Evolutionary conservation across 2,888 invertebrate species (phyloP).

Genomic region (Epiblema foenella): DNA sequence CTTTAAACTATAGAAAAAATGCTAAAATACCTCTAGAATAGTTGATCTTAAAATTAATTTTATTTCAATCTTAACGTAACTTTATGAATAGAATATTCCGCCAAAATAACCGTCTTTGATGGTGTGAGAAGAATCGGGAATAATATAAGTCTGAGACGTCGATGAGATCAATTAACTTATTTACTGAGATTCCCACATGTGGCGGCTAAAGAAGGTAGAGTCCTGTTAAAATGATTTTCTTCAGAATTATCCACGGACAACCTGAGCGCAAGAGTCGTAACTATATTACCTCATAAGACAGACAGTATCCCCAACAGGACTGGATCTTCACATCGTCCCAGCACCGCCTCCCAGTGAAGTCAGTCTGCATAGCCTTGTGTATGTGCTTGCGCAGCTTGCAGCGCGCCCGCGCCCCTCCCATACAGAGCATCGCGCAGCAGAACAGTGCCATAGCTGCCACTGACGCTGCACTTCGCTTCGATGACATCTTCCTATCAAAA

Average conservation of each 20-base stretch:
- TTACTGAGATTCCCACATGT: too few species aligned
- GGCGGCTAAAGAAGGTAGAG: too few species aligned
- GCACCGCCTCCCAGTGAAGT: constrained; percentile 88
- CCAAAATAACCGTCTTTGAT: too few species aligned
- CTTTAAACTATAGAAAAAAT: too few species aligned
- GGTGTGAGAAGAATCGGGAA: too few species aligned
- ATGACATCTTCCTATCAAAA: constrained; percentile 22
- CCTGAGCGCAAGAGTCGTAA: not conserved
- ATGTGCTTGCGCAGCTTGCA: constrained; percentile 69
- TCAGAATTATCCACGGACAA: not conserved
- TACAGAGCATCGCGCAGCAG: constrained; percentile 56
- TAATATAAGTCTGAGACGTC: too few species aligned
- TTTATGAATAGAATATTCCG: too few species aligned
- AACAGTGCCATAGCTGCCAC: constrained; percentile 57
- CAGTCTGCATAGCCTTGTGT: constrained; percentile 76
- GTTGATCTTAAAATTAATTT: too few species aligned
- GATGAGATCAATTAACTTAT: too few species aligned
- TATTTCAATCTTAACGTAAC: too few species aligned
- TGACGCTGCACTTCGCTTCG: constrained; percentile 49
- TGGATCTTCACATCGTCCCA: constrained; percentile 91
- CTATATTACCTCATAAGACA: constrained; percentile 90
- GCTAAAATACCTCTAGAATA: too few species aligned
- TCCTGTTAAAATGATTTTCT: too few species aligned
- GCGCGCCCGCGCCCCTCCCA: constrained; percentile 57
- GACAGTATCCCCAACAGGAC: constrained; percentile 94